A percentile compares a stretch with the other conserved stretches of the same genome.
Conservation (phyloP, 2,797 vertebrate genomes). For the Enteromius anoplus region DNA sequence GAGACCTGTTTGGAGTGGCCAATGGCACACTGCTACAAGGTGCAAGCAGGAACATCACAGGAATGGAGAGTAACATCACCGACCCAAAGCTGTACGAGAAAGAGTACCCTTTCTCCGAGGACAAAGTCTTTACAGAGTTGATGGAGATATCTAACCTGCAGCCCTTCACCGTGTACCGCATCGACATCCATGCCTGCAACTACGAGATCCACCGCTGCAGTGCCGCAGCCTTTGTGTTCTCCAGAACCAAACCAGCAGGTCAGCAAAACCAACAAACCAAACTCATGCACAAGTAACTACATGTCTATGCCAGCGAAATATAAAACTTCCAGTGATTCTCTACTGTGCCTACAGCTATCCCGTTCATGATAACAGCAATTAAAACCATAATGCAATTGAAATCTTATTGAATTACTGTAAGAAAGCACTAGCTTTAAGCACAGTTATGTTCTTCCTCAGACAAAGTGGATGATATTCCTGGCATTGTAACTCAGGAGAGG, state of each 20-base stretch:
- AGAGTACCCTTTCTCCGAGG: constrained; percentile 88
- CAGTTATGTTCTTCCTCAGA: constrained; percentile 73
- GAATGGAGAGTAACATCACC: constrained; percentile 79
- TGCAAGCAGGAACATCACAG: constrained; percentile 72
- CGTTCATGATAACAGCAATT: constrained; percentile 4
- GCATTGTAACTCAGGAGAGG: constrained; percentile 81
- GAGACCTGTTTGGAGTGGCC: constrained; percentile 84
- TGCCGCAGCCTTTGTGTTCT: constrained; percentile 91
- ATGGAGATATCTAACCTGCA: constrained; percentile 87
- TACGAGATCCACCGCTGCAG: constrained; percentile 91
- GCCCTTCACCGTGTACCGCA: constrained; percentile 96
- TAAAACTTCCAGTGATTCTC: neutral
- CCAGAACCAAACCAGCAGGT: constrained; percentile 97
- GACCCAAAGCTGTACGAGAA: constrained; percentile 77
- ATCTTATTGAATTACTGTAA: constrained; percentile 27
- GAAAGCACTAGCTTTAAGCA: constrained; percentile 23
- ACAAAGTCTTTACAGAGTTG: constrained; percentile 81
- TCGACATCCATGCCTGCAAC: constrained; percentile 97
- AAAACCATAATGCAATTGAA: constrained; percentile 10
- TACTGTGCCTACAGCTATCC: constrained; percentile 5
- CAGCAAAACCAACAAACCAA: constrained; percentile 21
- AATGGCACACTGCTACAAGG: constrained; percentile 79
- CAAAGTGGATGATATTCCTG: constrained; percentile 94
- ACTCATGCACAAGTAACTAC: neutral
- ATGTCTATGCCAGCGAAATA: neutral